Evolutionary conservation across 2,888 invertebrate species (phyloP), one percentile per base, ranked within the genome.

Genomic region (Eupeodes luniger): DNA sequence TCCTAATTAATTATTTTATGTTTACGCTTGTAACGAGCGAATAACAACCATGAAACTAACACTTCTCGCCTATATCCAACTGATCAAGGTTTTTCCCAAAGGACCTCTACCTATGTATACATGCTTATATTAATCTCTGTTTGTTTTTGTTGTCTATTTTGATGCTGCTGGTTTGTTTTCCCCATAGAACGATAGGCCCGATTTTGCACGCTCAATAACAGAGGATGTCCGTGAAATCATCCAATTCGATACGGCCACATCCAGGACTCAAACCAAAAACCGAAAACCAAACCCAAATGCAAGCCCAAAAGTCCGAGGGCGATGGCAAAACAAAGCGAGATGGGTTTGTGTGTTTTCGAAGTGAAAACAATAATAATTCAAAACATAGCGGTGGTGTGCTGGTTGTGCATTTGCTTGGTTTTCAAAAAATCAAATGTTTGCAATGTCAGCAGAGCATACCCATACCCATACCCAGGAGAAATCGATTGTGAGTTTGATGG

Each of bases 161-260:
- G 3, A 64, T 19, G 16, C 75, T 76, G 79, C 69, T 51, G n/a
- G 66, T 80, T 55, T 82, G 66, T 70, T 76, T 77, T 80, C 70
- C 75, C 64, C 36, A n/a, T 53, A 47, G 53, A 34, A 81, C 67
- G 61, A 62, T 62, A 76, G 77, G 76, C 14, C 49, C 55, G 12
- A 83, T 87, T 83, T 67, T 76, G 27, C 72, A 77, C 80, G 87
- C 83, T 87, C 83, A 83, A 87, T 87, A 77, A 34, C 59, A 16
- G 14, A 87, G 85, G 85, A 88, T 85, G 78, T 81, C 88, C 85
- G 74, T 88, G 88, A 88, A 88, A 88, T 88, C 75, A 78, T 70
- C 55, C 61, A 55, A 88, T 88, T 88, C 62, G 88, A 69, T 16
- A 85, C 85, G 85, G 88, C 81, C 67, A 75, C 74, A 85, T 53